Percentiles rank a stretch among this genome's conserved stretches.
These are phyloP conservation scores for Escarpia spicata DNA, from an alignment of 2,888 invertebrate species.

Conservation along the genomic window DNA sequence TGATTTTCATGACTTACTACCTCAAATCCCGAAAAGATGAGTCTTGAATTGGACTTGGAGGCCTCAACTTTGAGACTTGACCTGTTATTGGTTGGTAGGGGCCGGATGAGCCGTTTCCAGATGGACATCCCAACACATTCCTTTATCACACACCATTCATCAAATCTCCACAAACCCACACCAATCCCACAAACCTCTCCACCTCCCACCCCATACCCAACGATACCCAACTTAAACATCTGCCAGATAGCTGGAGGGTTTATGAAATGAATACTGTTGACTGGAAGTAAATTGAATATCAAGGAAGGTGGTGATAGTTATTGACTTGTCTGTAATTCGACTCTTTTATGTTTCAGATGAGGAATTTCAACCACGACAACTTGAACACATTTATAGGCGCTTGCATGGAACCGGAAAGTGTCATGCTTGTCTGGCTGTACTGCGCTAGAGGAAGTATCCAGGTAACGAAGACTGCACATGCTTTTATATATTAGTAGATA, in stretches of 20 bases:
- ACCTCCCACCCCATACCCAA: too few species aligned
- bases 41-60: too few species aligned
- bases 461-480: conserved; percentile 40
- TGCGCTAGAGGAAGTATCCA: conserved; percentile 81
- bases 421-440: conserved; percentile 82
- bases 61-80: too few species aligned
- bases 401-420: conserved; percentile 80
- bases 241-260: background rate
- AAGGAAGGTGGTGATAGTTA: background rate
- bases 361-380: conserved; percentile 86
- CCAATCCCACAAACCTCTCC: too few species aligned
- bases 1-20: too few species aligned
- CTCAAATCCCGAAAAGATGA: too few species aligned
- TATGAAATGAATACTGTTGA: background rate
- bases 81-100: too few species aligned
- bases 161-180: too few species aligned
- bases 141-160: too few species aligned
- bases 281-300: background rate
- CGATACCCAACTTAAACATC: background rate
- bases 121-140: too few species aligned
- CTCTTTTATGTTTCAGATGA: conserved; percentile 72
- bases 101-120: too few species aligned
- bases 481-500: background rate
- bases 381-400: conserved; percentile 85
- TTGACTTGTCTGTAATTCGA: background rate